A percentile compares a stretch with the other conserved stretches of the same genome.
Evolutionary conservation across 2,888 invertebrate species (phyloP).

Genomic region (Meandrusa payeni): DNA sequence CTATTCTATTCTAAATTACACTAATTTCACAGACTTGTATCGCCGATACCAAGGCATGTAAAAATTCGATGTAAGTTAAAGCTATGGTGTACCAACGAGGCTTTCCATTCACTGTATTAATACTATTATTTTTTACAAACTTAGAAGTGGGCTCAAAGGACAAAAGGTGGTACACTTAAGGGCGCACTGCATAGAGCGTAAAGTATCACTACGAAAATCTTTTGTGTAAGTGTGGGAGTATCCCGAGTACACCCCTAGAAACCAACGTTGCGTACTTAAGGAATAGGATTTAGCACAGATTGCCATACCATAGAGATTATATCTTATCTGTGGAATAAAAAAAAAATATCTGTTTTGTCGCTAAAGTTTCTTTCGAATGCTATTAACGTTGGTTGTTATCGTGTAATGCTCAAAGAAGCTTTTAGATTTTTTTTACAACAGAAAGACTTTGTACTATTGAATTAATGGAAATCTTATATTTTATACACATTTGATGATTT

Average conservation of each 20-base stretch:
- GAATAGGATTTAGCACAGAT: conserved; percentile 73
- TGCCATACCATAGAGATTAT: conserved; percentile 45
- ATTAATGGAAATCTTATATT: too few species aligned
- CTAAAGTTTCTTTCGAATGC: conserved; percentile 56
- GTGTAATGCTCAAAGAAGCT: too few species aligned
- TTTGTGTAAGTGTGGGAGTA: conserved; percentile 70
- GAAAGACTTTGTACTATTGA: too few species aligned
- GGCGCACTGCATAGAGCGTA: conserved; percentile 57
- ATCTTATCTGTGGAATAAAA: conserved; percentile 62
- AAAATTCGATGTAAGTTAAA: conserved; percentile 1
- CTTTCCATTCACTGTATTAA: conserved; percentile 19
- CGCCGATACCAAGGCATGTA: too few species aligned
- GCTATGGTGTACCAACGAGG: conserved; percentile 2
- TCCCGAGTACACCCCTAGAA: conserved; percentile 58
- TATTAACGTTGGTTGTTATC: conserved; percentile 48
- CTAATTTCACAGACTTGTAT: too few species aligned
- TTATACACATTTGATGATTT: too few species aligned
- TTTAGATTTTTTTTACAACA: too few species aligned
- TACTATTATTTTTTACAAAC: conserved; percentile 22
- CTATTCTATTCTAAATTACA: too few species aligned
- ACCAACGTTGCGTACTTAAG: conserved; percentile 72
- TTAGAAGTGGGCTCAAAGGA: conserved; percentile 54
- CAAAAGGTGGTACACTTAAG: conserved; percentile 49
- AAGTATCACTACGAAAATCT: conserved; percentile 51
- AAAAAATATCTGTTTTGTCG: conserved; percentile 54